phyloP scores from a whole-genome alignment of 2,888 invertebrate genomes.

The Apamea crenata region DNA sequence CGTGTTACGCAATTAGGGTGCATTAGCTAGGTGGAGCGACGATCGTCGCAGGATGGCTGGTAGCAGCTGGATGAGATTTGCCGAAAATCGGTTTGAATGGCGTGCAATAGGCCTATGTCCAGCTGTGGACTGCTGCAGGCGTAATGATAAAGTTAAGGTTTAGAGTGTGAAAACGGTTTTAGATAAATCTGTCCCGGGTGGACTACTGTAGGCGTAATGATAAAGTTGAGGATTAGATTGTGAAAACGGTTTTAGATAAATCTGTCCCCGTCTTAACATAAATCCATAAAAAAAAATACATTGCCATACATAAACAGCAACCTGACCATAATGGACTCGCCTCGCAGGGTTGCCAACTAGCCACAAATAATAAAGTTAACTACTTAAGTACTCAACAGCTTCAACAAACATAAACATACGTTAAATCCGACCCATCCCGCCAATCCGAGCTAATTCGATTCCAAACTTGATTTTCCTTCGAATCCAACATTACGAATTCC shows the following conservation, averaged over 20 bases:
- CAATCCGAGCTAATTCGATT: constrained; percentile 54
- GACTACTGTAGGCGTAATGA: too few species aligned
- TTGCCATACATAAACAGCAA: constrained; percentile 3
- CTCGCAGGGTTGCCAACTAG: neutral
- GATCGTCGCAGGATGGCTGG: too few species aligned
- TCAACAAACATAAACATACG: constrained; percentile 14
- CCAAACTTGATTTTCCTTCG: constrained; percentile 52
- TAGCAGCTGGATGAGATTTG: too few species aligned
- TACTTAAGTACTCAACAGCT: constrained; percentile 16
- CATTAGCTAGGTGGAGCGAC: too few species aligned
- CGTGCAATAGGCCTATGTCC: neutral
- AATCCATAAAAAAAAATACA: neutral
- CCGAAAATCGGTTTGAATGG: too few species aligned
- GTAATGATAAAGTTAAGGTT: neutral
- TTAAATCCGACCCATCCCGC: constrained; percentile 18
- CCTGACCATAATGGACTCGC: neutral
- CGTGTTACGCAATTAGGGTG: too few species aligned
- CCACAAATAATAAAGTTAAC: constrained; percentile 20
- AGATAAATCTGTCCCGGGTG: neutral
- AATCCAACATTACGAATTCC: constrained; percentile 52
- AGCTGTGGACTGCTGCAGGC: too few species aligned
- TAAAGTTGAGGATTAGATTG: too few species aligned
- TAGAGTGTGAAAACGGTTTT: neutral
- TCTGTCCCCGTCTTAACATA: neutral
- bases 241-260: neutral